Base-by-base conservation (phyloP, 2,113 vertebrate species). In the Notothenia coriiceps region DNA sequence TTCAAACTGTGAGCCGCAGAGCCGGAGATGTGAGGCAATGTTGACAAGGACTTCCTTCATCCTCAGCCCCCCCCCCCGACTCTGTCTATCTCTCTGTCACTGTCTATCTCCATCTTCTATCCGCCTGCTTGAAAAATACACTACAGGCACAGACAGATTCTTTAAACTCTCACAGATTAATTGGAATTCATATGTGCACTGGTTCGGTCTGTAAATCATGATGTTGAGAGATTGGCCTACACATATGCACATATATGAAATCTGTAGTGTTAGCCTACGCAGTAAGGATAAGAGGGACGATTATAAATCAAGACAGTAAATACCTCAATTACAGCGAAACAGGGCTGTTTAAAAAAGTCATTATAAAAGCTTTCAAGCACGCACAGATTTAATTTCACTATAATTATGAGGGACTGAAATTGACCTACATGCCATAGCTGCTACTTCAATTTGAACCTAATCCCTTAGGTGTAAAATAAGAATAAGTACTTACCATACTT, bases 11-110 rank as follows among this genome's bases (percentile, higher is more conserved):
- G 61, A 29, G 52, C 66, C n/a, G 7, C 66, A 43, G 79, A 84
- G 54, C 49, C 12, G 22, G 63, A 80, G 71, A 56, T 77, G 65
- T 90, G 89, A 85, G 68, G 82, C 73, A 91, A 92, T 65, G 54
- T 50, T 87, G 35, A 68, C 51, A 65, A 57, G 82, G 89, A 85
- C 54, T 78, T 65, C 82, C 71, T 69, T 51, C 40, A 40, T 13
- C 43, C 12, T 11, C 49, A 40, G n/a, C 2, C 20, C 44, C 22
- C 33, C 11, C 0, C 44, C 7, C 35, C 43, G 2, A 6, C 57
- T 40, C 40, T 35, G 12, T 60, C 20, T 29, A 29, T 54, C 20
- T 29, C 40, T 59, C 33, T 64, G 17, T 68, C 69, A 15, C 54
- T 51, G 33, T 47, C 59, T 54, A 17, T 61, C 65, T 55, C 20